Percentiles rank a stretch among this genome's conserved stretches.
Conservation (phyloP, 1,140 invertebrate species). For the Thaumatotibia leucotreta region DNA sequence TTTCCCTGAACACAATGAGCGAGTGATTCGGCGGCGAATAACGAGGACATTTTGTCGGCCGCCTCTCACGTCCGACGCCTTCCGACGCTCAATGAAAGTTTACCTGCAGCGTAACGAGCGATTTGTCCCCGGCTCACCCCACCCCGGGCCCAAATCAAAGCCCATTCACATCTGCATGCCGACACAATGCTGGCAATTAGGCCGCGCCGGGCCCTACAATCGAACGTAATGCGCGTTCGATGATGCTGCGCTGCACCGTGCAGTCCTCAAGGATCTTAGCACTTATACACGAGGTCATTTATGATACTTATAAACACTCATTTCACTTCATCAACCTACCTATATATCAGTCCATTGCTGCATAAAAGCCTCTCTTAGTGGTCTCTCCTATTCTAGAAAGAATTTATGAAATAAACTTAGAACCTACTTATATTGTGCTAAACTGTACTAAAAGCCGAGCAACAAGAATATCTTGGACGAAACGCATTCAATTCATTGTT, state of each 20-base stretch:
- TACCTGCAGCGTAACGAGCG: conserved; percentile 76
- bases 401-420: too few relatives aligned
- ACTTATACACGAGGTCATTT: too few relatives aligned
- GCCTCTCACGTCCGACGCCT: conserved; percentile 75
- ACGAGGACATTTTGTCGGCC: conserved; percentile 74
- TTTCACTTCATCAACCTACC: background rate
- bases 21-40: conserved; percentile 75
- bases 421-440: too few relatives aligned
- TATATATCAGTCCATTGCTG: background rate
- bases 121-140: conserved; percentile 70
- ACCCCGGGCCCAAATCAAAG: conserved; percentile 70
- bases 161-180: conserved; percentile 76
- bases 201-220: conserved; percentile 70
- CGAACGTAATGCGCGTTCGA: conserved; percentile 71
- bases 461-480: too few relatives aligned
- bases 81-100: conserved; percentile 76
- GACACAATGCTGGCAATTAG: conserved; percentile 75
- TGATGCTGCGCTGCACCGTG: conserved; percentile 38
- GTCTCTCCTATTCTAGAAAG: too few relatives aligned
- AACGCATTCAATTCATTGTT: too few relatives aligned
- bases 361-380: too few relatives aligned
- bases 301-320: background rate
- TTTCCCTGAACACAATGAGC: conserved; percentile 73
- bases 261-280: background rate
- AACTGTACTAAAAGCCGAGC: too few relatives aligned